A percentile compares a stretch with the other conserved stretches of the same genome.
phyloP scores from a whole-genome alignment of 2,797 vertebrate genomes.

The Periophthalmus magnuspinnatus region DNA sequence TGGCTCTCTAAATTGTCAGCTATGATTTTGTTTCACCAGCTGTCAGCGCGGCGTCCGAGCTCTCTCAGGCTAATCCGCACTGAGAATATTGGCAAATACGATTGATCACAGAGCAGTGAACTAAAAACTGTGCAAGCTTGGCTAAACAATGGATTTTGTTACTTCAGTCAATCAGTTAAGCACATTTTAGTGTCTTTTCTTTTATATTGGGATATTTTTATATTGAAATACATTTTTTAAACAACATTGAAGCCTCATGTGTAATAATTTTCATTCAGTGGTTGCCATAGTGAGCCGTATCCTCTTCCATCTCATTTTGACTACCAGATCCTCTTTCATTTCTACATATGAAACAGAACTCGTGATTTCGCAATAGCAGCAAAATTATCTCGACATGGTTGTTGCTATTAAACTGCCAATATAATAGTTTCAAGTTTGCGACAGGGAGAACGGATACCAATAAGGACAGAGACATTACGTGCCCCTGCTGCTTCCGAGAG shows the following conservation, averaged over 20 bases:
- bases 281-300: background rate
- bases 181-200: conserved; percentile 2
- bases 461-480: no score
- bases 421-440: no score
- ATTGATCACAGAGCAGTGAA: conserved; percentile 59
- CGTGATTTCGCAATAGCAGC: no score
- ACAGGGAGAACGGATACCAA: no score
- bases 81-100: conserved; percentile 53
- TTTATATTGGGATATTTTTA: background rate
- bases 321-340: background rate
- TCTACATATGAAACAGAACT: no score
- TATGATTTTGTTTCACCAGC: conserved; percentile 33
- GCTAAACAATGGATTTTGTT: conserved; percentile 19
- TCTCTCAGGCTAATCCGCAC: conserved; percentile 39
- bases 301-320: background rate
- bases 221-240: no score
- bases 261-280: background rate
- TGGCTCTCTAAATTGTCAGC: conserved; percentile 15
- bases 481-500: no score
- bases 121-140: conserved; percentile 30
- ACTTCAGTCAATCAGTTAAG: background rate
- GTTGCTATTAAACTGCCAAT: no score
- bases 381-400: no score
- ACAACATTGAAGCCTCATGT: background rate
- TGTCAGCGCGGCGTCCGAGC: conserved; percentile 9